phyloP scores from a whole-genome alignment of 37 sponge, comb jelly and placozoan genomes.

The Sycon ciliatum region DNA sequence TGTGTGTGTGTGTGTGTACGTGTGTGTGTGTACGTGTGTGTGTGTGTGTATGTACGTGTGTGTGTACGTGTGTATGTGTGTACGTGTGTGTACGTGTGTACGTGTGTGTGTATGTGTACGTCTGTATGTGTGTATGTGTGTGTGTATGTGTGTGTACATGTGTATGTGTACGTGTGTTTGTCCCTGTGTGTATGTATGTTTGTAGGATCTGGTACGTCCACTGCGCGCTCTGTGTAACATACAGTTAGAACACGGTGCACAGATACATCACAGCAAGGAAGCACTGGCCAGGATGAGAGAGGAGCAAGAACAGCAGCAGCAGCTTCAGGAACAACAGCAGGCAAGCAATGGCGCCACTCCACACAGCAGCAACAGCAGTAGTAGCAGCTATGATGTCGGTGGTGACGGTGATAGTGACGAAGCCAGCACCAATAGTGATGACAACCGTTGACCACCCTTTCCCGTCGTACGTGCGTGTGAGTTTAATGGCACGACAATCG shows the following conservation, averaged over 20 bases:
- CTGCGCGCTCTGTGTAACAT: neutral
- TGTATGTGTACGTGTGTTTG: constrained; percentile 10
- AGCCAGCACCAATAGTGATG: no score
- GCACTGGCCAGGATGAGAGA: constrained; percentile 5
- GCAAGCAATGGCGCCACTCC: no score
- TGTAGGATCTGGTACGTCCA: neutral
- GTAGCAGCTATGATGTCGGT: no score
- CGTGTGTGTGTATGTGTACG: neutral
- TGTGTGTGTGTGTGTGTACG: neutral
- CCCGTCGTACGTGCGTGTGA: no score
- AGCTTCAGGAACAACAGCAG: no score
- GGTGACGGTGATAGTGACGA: no score
- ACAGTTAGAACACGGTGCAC: constrained; percentile 58
- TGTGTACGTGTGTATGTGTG: neutral
- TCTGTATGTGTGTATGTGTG: neutral
- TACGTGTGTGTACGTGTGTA: neutral
- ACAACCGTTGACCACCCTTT: no score
- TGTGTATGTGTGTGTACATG: neutral
- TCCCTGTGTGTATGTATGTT: constrained; percentile 17
- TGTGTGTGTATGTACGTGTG: neutral
- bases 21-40: neutral
- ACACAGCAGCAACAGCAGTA: no score
- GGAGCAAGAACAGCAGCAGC: neutral
- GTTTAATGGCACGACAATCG: no score
- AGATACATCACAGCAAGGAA: constrained; percentile 67